Conservation (phyloP, 2,113 vertebrate genomes). For the Dromiciops gliroides region DNA sequence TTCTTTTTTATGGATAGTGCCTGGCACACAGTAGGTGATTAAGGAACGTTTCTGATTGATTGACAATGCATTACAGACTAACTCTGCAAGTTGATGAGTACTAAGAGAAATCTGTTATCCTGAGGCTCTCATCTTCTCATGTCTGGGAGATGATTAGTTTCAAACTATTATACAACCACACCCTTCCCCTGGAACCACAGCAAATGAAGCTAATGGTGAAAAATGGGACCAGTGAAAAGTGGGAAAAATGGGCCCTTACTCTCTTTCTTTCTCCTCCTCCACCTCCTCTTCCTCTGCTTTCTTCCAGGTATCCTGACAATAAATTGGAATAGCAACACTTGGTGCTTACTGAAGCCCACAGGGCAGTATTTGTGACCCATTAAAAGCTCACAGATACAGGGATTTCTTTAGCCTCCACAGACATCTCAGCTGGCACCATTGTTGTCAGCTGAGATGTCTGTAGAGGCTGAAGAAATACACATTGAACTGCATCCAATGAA, state of each 20-base stretch:
- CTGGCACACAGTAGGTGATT: background rate
- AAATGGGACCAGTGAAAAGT: background rate
- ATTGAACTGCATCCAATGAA: background rate
- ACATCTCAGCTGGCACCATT: no score
- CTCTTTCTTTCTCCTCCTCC: background rate
- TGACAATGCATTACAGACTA: background rate
- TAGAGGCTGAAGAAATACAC: background rate
- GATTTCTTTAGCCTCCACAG: no score
- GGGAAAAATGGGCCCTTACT: background rate
- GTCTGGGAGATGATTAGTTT: background rate
- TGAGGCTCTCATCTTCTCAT: background rate
- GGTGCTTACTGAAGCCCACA: background rate
- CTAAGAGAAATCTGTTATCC: background rate
- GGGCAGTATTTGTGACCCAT: background rate
- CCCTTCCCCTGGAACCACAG: background rate
- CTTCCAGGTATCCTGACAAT: background rate
- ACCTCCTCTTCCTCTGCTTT: background rate
- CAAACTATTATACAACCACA: background rate
- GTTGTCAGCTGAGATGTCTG: background rate
- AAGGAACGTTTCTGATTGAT: background rate
- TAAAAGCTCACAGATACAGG: background rate
- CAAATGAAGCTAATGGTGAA: background rate
- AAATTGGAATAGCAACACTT: background rate
- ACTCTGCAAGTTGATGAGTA: background rate
- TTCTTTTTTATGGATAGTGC: background rate